phyloP scores from a whole-genome alignment of 2,888 invertebrate genomes.

The Andricus curvator region DNA sequence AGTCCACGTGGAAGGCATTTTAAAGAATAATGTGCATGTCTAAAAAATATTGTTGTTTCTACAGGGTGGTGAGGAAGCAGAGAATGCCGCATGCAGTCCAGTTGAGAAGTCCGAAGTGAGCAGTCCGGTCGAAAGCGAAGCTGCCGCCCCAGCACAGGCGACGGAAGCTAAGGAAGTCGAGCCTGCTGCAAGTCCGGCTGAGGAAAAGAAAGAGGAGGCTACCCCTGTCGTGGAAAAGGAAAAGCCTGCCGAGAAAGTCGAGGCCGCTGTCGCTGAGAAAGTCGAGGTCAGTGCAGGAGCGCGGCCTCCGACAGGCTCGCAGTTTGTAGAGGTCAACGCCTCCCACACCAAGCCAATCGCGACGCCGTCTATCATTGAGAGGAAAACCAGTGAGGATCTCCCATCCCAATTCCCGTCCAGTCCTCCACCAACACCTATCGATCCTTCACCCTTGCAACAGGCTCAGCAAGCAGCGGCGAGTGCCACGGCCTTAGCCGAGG shows the following conservation, averaged over 20 bases:
- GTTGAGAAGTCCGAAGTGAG: slow-evolving; percentile 68
- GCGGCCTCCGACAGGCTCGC: slow-evolving; percentile 61
- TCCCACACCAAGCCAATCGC: slow-evolving; percentile 70
- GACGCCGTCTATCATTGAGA: slow-evolving; percentile 77
- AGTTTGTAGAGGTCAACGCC: slow-evolving; percentile 67
- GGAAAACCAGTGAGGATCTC: slow-evolving; percentile 77
- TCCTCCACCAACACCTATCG: slow-evolving; percentile 76
- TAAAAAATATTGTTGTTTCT: slow-evolving; percentile 44
- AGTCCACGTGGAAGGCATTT: not conserved
- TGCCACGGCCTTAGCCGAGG: slow-evolving; percentile 72
- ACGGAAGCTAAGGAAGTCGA: slow-evolving; percentile 53
- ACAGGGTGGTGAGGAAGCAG: slow-evolving; percentile 75
- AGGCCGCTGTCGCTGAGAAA: slow-evolving; percentile 64
- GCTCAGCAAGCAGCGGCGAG: slow-evolving; percentile 72
- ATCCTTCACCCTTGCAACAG: slow-evolving; percentile 75
- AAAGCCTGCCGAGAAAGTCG: slow-evolving; percentile 67
- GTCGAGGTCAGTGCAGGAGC: slow-evolving; percentile 76
- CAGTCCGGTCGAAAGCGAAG: slow-evolving; percentile 69
- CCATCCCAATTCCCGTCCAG: slow-evolving; percentile 74
- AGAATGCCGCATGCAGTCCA: slow-evolving; percentile 61
- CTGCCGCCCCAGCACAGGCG: slow-evolving; percentile 55
- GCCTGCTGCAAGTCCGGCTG: slow-evolving; percentile 48
- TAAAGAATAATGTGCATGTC: not conserved
- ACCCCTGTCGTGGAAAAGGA: slow-evolving; percentile 64
- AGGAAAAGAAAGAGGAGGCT: slow-evolving; percentile 58